Conservation (phyloP, 2,888 invertebrate genomes). For the Thalpophila matura region DNA sequence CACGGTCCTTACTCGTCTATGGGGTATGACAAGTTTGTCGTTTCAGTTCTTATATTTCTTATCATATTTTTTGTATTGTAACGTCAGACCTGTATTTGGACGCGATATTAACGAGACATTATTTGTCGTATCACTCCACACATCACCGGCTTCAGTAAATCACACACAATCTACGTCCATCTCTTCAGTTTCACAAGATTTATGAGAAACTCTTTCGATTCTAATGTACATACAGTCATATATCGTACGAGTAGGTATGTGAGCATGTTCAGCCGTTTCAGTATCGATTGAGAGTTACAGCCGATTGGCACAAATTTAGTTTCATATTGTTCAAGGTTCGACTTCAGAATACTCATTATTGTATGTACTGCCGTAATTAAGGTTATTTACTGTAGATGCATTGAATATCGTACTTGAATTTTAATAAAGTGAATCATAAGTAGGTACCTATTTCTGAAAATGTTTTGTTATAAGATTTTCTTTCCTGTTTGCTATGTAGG, state of each 20-base stretch:
- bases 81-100: not conserved
- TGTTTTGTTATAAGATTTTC: too few relatives aligned
- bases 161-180: conserved; percentile 1
- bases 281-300: conserved; percentile 42
- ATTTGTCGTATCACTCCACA: conserved; percentile 26
- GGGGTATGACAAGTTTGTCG: not conserved
- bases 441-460: too few relatives aligned
- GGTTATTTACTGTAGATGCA: conserved; percentile 28
- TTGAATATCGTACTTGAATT: conserved; percentile 12
- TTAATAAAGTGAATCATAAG: conserved; percentile 7
- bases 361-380: conserved; percentile 27
- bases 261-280: conserved; percentile 20
- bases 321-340: conserved; percentile 57
- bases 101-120: conserved; percentile 9
- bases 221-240: conserved; percentile 1
- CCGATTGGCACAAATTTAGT: conserved; percentile 47
- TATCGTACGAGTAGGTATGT: conserved; percentile 6
- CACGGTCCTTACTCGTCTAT: not conserved
- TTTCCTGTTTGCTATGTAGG: too few relatives aligned
- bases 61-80: not conserved
- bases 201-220: conserved; percentile 1
- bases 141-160: conserved; percentile 3
- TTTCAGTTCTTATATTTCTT: not conserved
- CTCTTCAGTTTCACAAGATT: conserved; percentile 20
- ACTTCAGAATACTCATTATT: conserved; percentile 41